phyloP scores from a whole-genome alignment of 2,888 invertebrate genomes.

The Fragum whitleyi region DNA sequence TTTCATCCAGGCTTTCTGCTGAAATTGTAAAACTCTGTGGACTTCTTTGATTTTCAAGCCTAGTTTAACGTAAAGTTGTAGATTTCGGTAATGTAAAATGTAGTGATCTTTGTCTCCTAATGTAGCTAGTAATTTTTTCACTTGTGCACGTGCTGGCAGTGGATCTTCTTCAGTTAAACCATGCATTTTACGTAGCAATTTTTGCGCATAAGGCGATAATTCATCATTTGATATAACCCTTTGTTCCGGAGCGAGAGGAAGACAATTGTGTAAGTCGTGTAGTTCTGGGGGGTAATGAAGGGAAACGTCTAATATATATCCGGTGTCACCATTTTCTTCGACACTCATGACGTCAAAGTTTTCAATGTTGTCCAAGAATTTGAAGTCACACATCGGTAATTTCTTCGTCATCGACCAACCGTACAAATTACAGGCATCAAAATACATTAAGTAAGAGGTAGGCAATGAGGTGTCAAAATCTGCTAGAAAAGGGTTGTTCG shows the following conservation, averaged over 20 bases:
- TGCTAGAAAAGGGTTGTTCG: slow-evolving; percentile 47
- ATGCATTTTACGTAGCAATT: slow-evolving; percentile 27
- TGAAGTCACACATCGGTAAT: slow-evolving; percentile 23
- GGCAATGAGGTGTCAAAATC: slow-evolving; percentile 33
- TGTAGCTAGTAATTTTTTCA: slow-evolving; percentile 28
- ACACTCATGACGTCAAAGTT: slow-evolving; percentile 25
- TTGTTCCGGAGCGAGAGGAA: slow-evolving; percentile 30
- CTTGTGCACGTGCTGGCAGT: slow-evolving; percentile 12
- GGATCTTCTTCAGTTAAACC: slow-evolving; percentile 26
- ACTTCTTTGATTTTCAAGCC: slow-evolving; percentile 73
- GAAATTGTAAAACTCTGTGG: slow-evolving; percentile 78
- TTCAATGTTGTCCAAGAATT: slow-evolving; percentile 23
- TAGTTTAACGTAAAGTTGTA: slow-evolving; percentile 34
- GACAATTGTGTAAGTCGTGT: slow-evolving; percentile 32
- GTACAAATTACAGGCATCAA: slow-evolving; percentile 44
- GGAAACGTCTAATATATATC: slow-evolving; percentile 33
- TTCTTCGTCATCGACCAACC: slow-evolving; percentile 35
- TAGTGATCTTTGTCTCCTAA: slow-evolving; percentile 29
- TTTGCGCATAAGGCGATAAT: slow-evolving; percentile 28
- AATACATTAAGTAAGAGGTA: slow-evolving; percentile 36
- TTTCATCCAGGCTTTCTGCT: slow-evolving; percentile 79
- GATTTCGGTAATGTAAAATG: slow-evolving; percentile 27
- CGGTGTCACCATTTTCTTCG: slow-evolving; percentile 21
- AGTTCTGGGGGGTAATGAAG: slow-evolving; percentile 25
- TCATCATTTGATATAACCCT: slow-evolving; percentile 16